Base-by-base conservation (phyloP, 2,888 invertebrate genomes). In the Embidobia sp. region DNA sequence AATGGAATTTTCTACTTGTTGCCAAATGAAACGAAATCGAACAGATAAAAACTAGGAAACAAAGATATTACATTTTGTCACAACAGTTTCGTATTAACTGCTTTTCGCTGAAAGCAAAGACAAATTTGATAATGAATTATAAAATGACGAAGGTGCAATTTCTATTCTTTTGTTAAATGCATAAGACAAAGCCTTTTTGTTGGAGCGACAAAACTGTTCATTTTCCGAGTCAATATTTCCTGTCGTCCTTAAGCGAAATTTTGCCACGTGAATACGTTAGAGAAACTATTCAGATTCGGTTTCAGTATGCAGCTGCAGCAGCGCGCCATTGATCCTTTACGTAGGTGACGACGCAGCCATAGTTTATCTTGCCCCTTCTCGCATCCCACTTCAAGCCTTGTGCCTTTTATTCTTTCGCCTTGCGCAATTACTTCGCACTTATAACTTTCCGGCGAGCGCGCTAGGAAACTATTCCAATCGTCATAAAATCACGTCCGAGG, bases 351-450 rank as follows among this genome's bases (percentile, higher is more conserved):
- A 70, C 37, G 51, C 18, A 53, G 49, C 51, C 49, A 63, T 55
- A 55, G 63, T 64, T 76, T 73, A 27, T 73, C 64, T 64, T 63
- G 29, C 51, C 59, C 49, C 55, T 51, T 26, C 70, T 67, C 53
- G 46, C 59, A 55, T 72, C 48, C 53, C 44, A 59, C 70, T 66
- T 66, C 37, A 59, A 66, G 29, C 57, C 55, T 22, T 31, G 42
- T 42, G 67, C 72, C 49, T 46, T 55, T 74, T 77, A 64, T 70
- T 55, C 59, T 72, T 64, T 16, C 42, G 37, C 66, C 42, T 67
- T 69, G 73, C 75, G 78, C 77, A 81, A 80, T 82, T 79, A 81
- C 79, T 81, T 79, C 74, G 73, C 72, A 79, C 77, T 81, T 79
- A 78, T 74, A 79, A 80, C 78, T 77, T 72, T 51, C 53, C 55